These are phyloP conservation scores for Drosophila picticornis DNA, from an alignment of 2,888 invertebrate genomes.

Conservation along the genomic window DNA sequence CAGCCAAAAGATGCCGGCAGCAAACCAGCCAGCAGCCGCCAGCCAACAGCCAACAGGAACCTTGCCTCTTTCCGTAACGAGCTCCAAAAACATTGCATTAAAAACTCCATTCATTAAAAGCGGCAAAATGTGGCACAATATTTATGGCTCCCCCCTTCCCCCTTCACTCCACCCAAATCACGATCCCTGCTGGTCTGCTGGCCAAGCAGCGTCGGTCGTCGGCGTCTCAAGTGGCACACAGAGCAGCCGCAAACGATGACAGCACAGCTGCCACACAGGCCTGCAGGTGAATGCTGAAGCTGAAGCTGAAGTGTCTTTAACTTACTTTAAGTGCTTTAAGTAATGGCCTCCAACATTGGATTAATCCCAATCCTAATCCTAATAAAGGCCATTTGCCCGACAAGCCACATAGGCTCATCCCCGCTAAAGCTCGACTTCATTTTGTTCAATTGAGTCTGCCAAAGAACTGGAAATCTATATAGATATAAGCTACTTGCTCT, in stretches of 20 bases:
- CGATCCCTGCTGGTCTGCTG: not conserved
- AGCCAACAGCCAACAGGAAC: not conserved
- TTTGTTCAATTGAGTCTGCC: not conserved
- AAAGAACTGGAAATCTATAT: not conserved
- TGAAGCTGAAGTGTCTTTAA: conserved; percentile 27
- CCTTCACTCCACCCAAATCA: conserved; percentile 20
- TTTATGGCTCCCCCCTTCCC: conserved; percentile 59
- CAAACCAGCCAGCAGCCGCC: conserved; percentile 2
- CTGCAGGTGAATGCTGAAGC: conserved; percentile 37
- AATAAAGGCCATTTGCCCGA: not conserved
- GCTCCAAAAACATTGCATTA: conserved; percentile 77
- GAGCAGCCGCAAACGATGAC: conserved; percentile 26
- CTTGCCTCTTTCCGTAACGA: conserved; percentile 53
- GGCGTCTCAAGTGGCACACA: conserved; percentile 59
- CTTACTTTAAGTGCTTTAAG: conserved; percentile 27
- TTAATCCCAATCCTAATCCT: not conserved
- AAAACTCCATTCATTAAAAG: conserved; percentile 81
- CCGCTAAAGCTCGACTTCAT: not conserved
- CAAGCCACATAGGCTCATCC: not conserved
- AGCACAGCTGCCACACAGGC: conserved; percentile 21
- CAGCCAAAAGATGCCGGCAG: conserved; percentile 5
- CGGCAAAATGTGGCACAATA: conserved; percentile 80
- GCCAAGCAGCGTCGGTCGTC: conserved; percentile 12
- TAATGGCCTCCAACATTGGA: conserved; percentile 2
- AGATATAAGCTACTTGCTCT: not conserved